Evolutionary conservation across 2,888 invertebrate genomes (phyloP).

Genomic region (Pristionchus japonicus): DNA sequence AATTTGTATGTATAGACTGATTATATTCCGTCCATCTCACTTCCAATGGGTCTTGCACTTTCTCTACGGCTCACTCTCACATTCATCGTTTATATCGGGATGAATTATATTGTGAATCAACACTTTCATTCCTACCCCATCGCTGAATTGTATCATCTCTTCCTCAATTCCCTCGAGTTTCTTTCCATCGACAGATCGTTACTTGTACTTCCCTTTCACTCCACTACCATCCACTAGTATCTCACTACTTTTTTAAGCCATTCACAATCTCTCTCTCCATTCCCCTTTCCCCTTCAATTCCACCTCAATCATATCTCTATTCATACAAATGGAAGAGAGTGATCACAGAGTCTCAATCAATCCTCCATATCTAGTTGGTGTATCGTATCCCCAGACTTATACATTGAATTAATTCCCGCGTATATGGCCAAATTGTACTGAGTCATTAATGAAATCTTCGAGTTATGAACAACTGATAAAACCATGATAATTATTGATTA

Average conservation of each 20-base stretch:
- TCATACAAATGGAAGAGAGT: slow-evolving; percentile 32
- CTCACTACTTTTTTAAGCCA: background rate
- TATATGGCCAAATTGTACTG: slow-evolving; percentile 24
- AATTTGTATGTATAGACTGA: slow-evolving; percentile 35
- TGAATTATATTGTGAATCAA: slow-evolving; percentile 11
- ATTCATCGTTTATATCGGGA: slow-evolving; percentile 7
- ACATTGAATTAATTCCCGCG: background rate
- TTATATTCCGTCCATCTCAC: background rate
- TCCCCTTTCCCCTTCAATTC: background rate
- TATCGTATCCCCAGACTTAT: background rate
- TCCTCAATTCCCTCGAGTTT: slow-evolving; percentile 25
- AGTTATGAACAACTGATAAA: slow-evolving; percentile 4
- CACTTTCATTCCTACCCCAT: slow-evolving; percentile 17
- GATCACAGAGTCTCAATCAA: slow-evolving; percentile 30
- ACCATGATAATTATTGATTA: background rate
- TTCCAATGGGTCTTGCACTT: background rate
- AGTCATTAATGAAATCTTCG: background rate
- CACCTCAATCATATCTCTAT: slow-evolving; percentile 30
- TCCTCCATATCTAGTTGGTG: background rate
- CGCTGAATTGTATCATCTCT: slow-evolving; percentile 2
- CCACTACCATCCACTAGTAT: slow-evolving; percentile 2
- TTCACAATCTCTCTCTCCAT: background rate
- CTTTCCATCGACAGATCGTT: slow-evolving; percentile 1
- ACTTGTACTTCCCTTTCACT: slow-evolving; percentile 5
- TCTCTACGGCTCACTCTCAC: slow-evolving; percentile 23